Evolutionary conservation across 2,797 vertebrate species (phyloP).

Genomic region (Girardinus metallicus): DNA sequence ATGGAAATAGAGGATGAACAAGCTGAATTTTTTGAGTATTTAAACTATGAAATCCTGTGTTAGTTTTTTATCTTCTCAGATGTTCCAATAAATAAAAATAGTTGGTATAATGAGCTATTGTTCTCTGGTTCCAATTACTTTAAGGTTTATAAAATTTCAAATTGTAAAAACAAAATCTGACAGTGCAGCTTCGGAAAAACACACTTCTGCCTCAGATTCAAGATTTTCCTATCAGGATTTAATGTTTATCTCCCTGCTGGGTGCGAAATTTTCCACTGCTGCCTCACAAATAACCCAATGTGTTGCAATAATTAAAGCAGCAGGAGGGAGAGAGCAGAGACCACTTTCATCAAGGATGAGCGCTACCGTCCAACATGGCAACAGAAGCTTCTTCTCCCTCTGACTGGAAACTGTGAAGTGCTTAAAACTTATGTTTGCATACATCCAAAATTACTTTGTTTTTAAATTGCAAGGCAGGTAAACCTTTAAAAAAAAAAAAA

Average conservation of each 20-base stretch:
- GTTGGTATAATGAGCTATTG: not conserved
- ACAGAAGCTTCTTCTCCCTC: slow-evolving; percentile 21
- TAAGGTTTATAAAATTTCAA: not conserved
- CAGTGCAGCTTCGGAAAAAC: not conserved
- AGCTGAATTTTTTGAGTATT: not conserved
- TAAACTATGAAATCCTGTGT: slow-evolving; percentile 37
- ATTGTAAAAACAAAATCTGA: not conserved
- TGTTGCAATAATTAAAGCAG: slow-evolving; percentile 66
- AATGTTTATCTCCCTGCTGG: slow-evolving; percentile 38
- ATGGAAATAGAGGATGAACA: slow-evolving; percentile 31
- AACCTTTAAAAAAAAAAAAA: not conserved
- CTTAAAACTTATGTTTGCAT: not conserved
- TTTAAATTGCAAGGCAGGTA: not conserved
- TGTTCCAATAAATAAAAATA: not conserved
- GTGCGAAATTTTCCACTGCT: slow-evolving; percentile 39
- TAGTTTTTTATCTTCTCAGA: not conserved
- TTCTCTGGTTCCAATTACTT: not conserved
- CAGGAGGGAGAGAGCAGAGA: slow-evolving; percentile 38
- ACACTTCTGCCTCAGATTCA: slow-evolving; percentile 5
- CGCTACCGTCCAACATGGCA: slow-evolving; percentile 14
- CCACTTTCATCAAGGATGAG: slow-evolving; percentile 11
- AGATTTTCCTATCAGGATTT: slow-evolving; percentile 23
- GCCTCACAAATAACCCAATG: slow-evolving; percentile 43
- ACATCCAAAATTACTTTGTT: not conserved
- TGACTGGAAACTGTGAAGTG: slow-evolving; percentile 18